Evolutionary conservation across 2,113 vertebrate species (phyloP).

Genomic region (Mustela nigripes): DNA sequence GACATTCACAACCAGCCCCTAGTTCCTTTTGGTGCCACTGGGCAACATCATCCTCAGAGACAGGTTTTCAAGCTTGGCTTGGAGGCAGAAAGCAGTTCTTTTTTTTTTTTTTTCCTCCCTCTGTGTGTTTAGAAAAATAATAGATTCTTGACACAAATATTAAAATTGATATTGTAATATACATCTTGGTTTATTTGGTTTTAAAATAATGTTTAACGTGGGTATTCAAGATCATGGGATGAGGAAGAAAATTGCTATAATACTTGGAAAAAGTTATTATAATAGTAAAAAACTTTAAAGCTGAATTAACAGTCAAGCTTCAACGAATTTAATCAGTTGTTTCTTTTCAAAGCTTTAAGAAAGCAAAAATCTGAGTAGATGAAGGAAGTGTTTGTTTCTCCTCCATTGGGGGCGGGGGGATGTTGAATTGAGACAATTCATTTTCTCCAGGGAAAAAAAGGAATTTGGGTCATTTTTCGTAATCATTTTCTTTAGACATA

Average conservation of each 20-base stretch:
- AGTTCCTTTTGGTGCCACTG: background rate
- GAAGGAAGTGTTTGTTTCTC: slow-evolving; percentile 26
- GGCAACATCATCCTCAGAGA: background rate
- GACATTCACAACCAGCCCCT: background rate
- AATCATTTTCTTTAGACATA: slow-evolving; percentile 42
- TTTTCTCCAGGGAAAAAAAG: background rate
- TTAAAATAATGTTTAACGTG: slow-evolving; percentile 23
- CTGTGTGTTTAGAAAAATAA: slow-evolving; percentile 44
- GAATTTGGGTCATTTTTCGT: background rate
- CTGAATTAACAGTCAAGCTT: slow-evolving; percentile 38
- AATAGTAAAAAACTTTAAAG: background rate
- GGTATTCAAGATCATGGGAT: background rate
- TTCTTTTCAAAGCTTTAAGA: slow-evolving; percentile 50
- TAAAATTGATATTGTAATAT: slow-evolving; percentile 7
- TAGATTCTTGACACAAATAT: background rate
- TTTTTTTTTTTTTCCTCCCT: background rate
- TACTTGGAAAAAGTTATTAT: background rate
- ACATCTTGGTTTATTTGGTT: slow-evolving; percentile 22
- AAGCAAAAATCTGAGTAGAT: slow-evolving; percentile 34
- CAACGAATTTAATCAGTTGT: background rate
- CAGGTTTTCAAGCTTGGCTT: background rate
- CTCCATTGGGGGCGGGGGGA: background rate
- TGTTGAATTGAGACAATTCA: background rate
- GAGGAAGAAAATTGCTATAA: background rate
- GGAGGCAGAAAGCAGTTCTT: background rate